These are phyloP conservation scores for Raphicerus campestris DNA, from an alignment of 2,113 vertebrate genomes.

Conservation along the genomic window DNA sequence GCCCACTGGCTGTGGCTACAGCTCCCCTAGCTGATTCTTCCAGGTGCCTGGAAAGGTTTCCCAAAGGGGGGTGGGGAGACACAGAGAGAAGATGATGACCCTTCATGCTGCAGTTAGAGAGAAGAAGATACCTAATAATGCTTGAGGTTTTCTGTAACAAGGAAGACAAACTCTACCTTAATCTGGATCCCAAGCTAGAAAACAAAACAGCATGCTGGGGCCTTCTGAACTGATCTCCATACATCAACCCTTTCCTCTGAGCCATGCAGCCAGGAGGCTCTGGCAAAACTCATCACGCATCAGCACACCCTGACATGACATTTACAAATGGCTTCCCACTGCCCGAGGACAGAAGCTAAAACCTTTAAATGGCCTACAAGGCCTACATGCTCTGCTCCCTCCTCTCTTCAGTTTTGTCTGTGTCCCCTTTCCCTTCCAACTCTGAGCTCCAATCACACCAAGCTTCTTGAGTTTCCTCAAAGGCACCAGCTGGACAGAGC, in stretches of 20 bases:
- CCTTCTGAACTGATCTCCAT: not conserved
- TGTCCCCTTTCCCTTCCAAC: slow-evolving; percentile 19
- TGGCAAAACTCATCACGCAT: not conserved
- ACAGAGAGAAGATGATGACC: not conserved
- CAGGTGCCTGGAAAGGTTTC: not conserved
- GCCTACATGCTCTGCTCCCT: not conserved
- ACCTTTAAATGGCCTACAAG: slow-evolving; percentile 5
- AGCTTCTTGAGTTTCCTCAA: slow-evolving; percentile 67
- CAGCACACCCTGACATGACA: not conserved
- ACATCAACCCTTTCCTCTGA: not conserved
- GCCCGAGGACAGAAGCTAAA: not conserved
- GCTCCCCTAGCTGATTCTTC: not conserved
- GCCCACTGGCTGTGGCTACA: not conserved
- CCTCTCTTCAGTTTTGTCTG: slow-evolving; percentile 10
- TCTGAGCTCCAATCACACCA: slow-evolving; percentile 27
- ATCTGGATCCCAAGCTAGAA: not conserved
- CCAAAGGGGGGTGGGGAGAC: not conserved
- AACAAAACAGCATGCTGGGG: not conserved
- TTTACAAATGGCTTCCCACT: slow-evolving; percentile 29
- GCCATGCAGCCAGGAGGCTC: not conserved
- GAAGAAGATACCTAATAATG: not conserved
- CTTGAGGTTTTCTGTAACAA: not conserved
- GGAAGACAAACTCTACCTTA: not conserved
- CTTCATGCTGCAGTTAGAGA: not conserved
- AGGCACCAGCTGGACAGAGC: slow-evolving; percentile 59